Evolutionary conservation across 2,113 vertebrate genomes (phyloP).

Genomic region (Myotis davidii): DNA sequence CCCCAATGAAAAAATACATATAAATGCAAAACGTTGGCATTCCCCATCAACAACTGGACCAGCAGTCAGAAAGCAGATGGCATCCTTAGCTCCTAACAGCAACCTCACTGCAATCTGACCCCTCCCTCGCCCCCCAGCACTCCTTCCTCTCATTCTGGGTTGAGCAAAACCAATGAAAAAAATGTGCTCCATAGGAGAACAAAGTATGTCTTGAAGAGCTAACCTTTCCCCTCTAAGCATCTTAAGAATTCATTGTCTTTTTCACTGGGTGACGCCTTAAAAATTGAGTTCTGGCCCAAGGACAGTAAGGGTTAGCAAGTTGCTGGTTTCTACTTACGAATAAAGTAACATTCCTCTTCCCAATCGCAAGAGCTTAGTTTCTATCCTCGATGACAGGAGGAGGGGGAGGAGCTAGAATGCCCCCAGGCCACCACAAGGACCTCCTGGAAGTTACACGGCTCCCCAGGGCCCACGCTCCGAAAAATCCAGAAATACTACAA

Average conservation of each 20-base stretch:
- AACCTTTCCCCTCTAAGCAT: not conserved
- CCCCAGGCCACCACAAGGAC: not conserved
- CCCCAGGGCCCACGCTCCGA: not conserved
- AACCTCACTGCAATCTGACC: not conserved
- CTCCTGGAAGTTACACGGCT: not conserved
- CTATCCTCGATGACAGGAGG: not conserved
- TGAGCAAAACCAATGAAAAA: not conserved
- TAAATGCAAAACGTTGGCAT: not conserved
- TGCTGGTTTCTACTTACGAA: not conserved
- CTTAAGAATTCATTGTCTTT: not conserved
- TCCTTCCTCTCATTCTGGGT: not conserved
- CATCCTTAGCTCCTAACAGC: not conserved
- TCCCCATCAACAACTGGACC: not conserved
- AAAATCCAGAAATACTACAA: constrained; percentile 13
- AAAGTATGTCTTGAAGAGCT: not conserved
- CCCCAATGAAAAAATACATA: not conserved
- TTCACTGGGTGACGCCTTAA: not conserved
- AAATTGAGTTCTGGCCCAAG: not conserved
- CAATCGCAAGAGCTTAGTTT: not conserved
- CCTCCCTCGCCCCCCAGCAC: fast-evolving
- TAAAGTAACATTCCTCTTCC: not conserved
- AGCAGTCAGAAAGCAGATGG: not conserved
- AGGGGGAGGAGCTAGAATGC: not conserved
- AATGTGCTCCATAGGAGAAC: not conserved
- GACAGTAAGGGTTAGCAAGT: not conserved